Evolutionary conservation across 30 jellyfish, hydroid and myxozoan genomes (phyloP).

Genomic region (Pseudorhiza aurosa): DNA sequence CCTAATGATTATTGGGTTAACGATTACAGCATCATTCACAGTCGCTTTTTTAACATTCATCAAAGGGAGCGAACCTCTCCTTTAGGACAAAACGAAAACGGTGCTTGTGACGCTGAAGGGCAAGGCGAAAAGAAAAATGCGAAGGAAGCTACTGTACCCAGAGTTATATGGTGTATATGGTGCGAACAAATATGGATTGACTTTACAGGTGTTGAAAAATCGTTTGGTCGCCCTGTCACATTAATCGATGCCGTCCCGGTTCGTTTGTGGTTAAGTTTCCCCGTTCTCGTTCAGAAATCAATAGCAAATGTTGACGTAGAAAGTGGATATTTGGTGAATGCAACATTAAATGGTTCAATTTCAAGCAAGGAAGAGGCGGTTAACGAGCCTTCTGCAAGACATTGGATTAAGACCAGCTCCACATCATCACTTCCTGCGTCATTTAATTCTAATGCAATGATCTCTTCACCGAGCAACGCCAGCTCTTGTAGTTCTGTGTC

Average conservation of each 20-base stretch:
- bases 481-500: conserved; percentile 56
- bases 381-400: not conserved
- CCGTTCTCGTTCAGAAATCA: conserved; percentile 34
- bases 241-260: conserved; percentile 94
- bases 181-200: conserved; percentile 96
- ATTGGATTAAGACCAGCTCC: conserved; percentile 16
- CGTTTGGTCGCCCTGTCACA: conserved; percentile 89
- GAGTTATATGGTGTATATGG: conserved; percentile 91
- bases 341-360: not conserved
- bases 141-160: conserved; percentile 38
- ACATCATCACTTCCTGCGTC: conserved; percentile 45
- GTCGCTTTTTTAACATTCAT: conserved; percentile 26
- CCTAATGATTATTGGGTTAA: conserved; percentile 90
- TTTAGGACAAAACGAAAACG: not conserved
- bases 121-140: not conserved
- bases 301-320: not conserved
- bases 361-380: not conserved
- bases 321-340: not conserved
- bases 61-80: not conserved
- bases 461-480: conserved; percentile 22
- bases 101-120: not conserved
- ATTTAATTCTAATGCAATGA: not conserved
- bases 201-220: conserved; percentile 74
- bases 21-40: conserved; percentile 86
- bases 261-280: conserved; percentile 86